Base-by-base conservation (phyloP, 2,113 vertebrate genomes). In the Lycaon pictus region DNA sequence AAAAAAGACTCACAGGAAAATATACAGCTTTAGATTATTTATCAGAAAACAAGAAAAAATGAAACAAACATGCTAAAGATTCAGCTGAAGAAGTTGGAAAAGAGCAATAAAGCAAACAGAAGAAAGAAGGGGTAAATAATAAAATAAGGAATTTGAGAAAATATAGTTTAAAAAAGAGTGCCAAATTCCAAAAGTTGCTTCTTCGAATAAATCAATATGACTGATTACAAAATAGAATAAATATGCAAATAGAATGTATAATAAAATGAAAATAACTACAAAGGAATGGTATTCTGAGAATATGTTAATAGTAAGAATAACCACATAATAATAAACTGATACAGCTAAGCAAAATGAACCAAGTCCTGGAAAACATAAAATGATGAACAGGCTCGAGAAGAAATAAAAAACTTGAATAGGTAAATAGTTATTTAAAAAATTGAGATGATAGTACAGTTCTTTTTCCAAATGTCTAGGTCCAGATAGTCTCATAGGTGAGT, bases 61-160 rank as follows among this genome's bases (percentile, higher is more conserved):
- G 37, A 81, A 76, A 74, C 48, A 83, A 65, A 76, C 8, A 63
- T 62, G 23, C 15, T 67, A 80, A 93, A 29, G 12, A 60, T 62
- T 93, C 69, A 88, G n/a, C n/a, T 80, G 51, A 91, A 81, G 51
- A 92, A 72, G 67, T 27, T 88, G 25, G 27, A 35, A 74, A 84
- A 90, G 48, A 81, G 3, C 37, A 96, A 63, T 19, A 76, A 80
- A 60, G 25, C 27, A 48, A 74, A 81, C 55, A 72, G 43, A 94
- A 76, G 37, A 93, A 72, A 71, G n/a, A 63, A 63, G 16, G 16
- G 29, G 32, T 84, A 74, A 93, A 74, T 79, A 56, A 53, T 62
- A 63, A 63, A 56, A 67, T n/a, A 20, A 72, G n/a, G 17, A 90
- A 67, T 43, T 79, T 19, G 37, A 95, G 37, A 72, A 80, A 74